phyloP scores from a whole-genome alignment of 2,113 vertebrate species.

The Elanus axillaris region DNA sequence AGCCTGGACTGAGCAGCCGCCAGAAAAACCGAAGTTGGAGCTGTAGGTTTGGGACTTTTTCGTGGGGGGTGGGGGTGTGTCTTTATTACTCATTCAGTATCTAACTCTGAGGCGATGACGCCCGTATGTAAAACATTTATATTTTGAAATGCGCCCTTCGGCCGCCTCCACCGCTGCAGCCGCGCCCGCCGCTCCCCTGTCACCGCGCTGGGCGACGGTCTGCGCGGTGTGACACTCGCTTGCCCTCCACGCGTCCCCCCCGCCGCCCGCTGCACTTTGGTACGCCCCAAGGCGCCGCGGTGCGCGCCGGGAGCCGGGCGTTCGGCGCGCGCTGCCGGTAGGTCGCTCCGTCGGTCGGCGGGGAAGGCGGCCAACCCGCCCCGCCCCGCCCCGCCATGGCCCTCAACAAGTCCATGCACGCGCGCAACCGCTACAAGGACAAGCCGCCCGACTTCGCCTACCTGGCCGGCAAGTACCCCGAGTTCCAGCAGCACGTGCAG shows the following conservation, averaged over 20 bases:
- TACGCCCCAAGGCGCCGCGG: neutral
- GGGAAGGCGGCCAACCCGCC: accelerated
- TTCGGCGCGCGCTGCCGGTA: neutral
- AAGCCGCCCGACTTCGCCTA: constrained; percentile 87
- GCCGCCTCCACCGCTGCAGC: accelerated
- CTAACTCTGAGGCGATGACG: accelerated
- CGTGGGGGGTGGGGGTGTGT: too few species aligned
- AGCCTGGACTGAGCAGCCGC: neutral
- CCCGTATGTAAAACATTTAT: neutral
- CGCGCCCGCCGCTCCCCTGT: accelerated
- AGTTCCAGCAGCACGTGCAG: constrained; percentile 85
- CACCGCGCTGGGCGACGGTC: accelerated
- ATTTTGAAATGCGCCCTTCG: accelerated
- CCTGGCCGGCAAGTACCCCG: constrained; percentile 86
- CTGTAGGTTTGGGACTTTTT: neutral
- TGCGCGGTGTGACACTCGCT: too few species aligned
- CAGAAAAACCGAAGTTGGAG: accelerated
- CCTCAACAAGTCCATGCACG: constrained; percentile 89
- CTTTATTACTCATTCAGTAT: neutral
- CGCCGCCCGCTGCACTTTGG: neutral
- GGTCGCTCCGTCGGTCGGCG: accelerated
- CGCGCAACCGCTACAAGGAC: constrained; percentile 89
- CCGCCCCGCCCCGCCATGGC: constrained; percentile 68
- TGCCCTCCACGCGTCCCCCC: too few species aligned
- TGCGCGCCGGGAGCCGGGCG: neutral